Percentiles rank a stretch among this genome's conserved stretches.
Conservation (phyloP, 92 coral and sea anemone genomes). For the Muricea muricata region DNA sequence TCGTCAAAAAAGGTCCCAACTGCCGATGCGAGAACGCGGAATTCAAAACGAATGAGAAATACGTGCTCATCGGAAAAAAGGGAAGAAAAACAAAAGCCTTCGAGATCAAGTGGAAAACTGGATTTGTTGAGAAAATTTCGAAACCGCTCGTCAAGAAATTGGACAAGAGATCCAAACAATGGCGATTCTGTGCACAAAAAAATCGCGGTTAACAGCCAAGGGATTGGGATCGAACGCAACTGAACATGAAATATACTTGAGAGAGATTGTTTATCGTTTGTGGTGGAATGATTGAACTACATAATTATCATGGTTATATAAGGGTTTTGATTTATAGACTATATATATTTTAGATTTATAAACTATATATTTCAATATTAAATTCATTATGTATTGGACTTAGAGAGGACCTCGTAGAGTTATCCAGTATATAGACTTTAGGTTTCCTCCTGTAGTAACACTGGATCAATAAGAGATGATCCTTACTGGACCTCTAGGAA, state of each 20-base stretch:
- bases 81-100: background rate
- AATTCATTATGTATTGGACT: no score
- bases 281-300: no score
- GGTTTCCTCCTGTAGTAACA: background rate
- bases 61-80: conserved; percentile 11
- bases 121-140: conserved; percentile 1
- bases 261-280: no score
- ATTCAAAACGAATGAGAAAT: conserved; percentile 17
- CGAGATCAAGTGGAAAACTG: background rate
- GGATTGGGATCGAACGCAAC: background rate
- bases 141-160: background rate
- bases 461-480: background rate
- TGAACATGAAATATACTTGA: background rate
- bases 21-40: conserved; percentile 18
- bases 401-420: background rate
- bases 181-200: background rate
- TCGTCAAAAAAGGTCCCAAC: background rate
- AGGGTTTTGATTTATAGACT: no score
- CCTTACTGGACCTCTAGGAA: background rate
- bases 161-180: background rate
- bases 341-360: no score
- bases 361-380: no score
- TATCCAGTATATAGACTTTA: background rate
- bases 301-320: no score
- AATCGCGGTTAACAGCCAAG: background rate